A percentile compares a stretch with the other conserved stretches of the same genome.
These are phyloP conservation scores for Sabatieria punctata DNA, from an alignment of 2,888 invertebrate species.

Conservation along the genomic window DNA sequence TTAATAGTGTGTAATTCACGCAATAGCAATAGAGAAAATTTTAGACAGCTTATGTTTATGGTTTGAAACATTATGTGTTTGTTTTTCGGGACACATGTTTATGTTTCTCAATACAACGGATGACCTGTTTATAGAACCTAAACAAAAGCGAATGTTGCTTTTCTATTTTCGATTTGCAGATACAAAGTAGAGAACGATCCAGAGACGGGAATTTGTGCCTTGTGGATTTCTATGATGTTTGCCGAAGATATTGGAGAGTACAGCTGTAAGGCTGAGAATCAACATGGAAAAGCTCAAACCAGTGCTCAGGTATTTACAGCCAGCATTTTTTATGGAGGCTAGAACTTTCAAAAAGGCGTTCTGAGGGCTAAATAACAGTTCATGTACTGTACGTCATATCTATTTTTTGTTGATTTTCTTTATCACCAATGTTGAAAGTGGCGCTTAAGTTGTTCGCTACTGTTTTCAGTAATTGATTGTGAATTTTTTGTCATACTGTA, in stretches of 20 bases:
- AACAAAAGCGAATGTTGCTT: too few species aligned
- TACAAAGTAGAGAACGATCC: constrained; percentile 68
- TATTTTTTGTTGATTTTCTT: background rate
- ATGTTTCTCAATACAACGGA: too few species aligned
- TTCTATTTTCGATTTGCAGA: too few species aligned
- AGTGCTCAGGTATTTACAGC: constrained; percentile 11
- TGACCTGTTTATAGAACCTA: too few species aligned
- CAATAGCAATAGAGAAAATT: too few species aligned
- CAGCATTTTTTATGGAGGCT: background rate
- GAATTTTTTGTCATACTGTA: constrained; percentile 9
- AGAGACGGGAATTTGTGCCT: constrained; percentile 66
- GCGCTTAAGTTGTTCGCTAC: too few species aligned
- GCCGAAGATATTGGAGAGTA: constrained; percentile 92
- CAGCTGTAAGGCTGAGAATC: constrained; percentile 80
- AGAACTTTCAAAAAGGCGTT: too few species aligned
- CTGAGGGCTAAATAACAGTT: too few species aligned
- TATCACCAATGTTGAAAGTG: background rate
- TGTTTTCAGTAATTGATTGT: background rate
- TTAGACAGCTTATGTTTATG: too few species aligned
- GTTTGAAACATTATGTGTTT: too few species aligned
- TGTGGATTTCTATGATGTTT: constrained; percentile 80
- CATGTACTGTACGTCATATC: background rate
- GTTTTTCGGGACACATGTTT: too few species aligned
- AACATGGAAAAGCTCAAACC: constrained; percentile 88
- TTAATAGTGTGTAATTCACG: too few species aligned